Conservation (phyloP, 2,888 invertebrate genomes). For the Clanis bilineata region DNA sequence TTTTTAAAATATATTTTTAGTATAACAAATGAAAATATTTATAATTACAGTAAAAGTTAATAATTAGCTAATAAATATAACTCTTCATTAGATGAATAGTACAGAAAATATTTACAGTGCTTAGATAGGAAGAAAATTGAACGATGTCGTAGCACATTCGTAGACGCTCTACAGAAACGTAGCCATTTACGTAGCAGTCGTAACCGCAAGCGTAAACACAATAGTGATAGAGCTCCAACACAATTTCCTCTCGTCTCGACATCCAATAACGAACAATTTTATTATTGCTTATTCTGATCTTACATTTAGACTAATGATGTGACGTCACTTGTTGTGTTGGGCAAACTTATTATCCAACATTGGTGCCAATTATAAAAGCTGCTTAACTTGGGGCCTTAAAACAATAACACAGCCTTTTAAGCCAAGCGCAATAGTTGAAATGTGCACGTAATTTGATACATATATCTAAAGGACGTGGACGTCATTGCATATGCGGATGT, state of each 20-base stretch:
- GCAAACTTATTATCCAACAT: not conserved
- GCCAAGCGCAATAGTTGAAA: conserved; percentile 1
- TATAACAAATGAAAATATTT: not conserved
- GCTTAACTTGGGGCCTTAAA: not conserved
- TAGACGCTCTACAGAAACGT: not conserved
- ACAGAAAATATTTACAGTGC: conserved; percentile 5
- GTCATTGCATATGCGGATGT: conserved; percentile 20
- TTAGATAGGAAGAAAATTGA: not conserved
- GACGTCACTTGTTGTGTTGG: not conserved
- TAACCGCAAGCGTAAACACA: not conserved
- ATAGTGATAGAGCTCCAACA: not conserved
- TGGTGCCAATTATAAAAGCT: conserved; percentile 2
- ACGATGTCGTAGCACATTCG: conserved; percentile 11
- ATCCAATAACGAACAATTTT: not conserved
- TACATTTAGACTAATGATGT: not conserved
- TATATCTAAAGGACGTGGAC: conserved; percentile 34
- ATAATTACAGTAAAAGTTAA: not conserved
- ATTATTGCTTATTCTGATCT: not conserved
- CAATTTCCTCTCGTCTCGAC: not conserved
- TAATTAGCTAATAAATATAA: not conserved
- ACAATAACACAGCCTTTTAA: conserved; percentile 5
- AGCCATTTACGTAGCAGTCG: conserved; percentile 2
- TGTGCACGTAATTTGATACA: conserved; percentile 19
- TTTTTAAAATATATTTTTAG: not conserved
- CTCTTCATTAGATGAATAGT: not conserved